phyloP scores from a whole-genome alignment of 1,140 invertebrate genomes.

The Drosophila sechellia region DNA sequence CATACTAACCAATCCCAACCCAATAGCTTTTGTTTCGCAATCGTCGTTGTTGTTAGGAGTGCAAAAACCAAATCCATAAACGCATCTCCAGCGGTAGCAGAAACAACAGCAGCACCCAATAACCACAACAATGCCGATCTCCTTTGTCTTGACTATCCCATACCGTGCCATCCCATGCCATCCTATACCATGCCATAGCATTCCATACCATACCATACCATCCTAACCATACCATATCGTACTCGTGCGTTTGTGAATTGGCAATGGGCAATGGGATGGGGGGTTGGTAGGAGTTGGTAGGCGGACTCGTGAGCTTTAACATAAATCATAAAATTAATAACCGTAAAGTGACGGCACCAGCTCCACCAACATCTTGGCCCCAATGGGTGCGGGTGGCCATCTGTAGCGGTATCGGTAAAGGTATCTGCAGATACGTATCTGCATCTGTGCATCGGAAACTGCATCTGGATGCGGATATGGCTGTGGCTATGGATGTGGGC shows the following conservation, averaged over 20 bases:
- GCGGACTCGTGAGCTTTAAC: slow-evolving; percentile 76
- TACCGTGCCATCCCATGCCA: background rate
- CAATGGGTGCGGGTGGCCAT: slow-evolving; percentile 70
- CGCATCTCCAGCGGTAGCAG: slow-evolving; percentile 64
- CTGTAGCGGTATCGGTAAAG: slow-evolving; percentile 13
- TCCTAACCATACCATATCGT: background rate
- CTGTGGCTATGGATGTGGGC: slow-evolving; percentile 14
- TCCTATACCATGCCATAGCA: background rate
- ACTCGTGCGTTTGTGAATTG: slow-evolving; percentile 17
- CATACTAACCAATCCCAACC: background rate
- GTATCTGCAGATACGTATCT: slow-evolving; percentile 10
- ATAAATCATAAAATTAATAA: slow-evolving; percentile 84
- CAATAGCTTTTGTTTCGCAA: slow-evolving; percentile 54
- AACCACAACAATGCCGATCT: slow-evolving; percentile 44
- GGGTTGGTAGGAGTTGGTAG: slow-evolving; percentile 10
- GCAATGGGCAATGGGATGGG: slow-evolving; percentile 3
- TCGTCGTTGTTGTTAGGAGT: slow-evolving; percentile 56
- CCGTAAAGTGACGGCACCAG: slow-evolving; percentile 82
- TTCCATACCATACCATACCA: background rate
- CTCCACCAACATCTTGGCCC: slow-evolving; percentile 66
- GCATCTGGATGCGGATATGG: slow-evolving; percentile 6
- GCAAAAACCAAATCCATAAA: slow-evolving; percentile 74
- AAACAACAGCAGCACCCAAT: slow-evolving; percentile 47
- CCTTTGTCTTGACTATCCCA: slow-evolving; percentile 41
- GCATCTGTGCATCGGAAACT: slow-evolving; percentile 1